phyloP scores from a whole-genome alignment of 1,140 invertebrate species.

The Papilio machaon region DNA sequence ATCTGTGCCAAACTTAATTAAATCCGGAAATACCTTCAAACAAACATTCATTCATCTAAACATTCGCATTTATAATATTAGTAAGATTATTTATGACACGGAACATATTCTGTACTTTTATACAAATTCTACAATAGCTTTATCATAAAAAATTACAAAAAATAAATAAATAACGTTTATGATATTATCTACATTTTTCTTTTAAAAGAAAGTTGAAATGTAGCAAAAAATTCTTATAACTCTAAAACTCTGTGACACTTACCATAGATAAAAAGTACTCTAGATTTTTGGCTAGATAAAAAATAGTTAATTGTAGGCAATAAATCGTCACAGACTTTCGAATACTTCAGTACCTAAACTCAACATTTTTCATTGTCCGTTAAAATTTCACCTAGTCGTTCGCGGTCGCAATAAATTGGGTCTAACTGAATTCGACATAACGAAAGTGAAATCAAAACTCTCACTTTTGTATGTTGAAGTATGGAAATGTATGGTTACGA shows the following conservation, averaged over 20 bases:
- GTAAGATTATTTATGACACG: background rate
- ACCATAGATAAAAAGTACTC: background rate
- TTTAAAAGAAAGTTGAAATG: background rate
- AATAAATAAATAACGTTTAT: too few species aligned
- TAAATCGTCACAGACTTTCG: background rate
- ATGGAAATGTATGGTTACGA: background rate
- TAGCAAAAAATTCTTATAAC: background rate
- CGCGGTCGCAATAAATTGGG: background rate
- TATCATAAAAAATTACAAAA: background rate
- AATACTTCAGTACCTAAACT: background rate
- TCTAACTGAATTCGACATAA: conserved; percentile 14
- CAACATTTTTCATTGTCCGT: conserved; percentile 1
- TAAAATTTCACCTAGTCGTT: background rate
- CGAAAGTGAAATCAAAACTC: conserved; percentile 24
- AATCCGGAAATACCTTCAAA: too few species aligned
- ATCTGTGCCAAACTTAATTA: too few species aligned
- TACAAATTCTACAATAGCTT: background rate
- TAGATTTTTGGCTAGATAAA: background rate
- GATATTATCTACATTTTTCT: background rate
- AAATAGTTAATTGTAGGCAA: background rate
- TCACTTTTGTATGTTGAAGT: conserved; percentile 25
- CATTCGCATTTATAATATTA: too few species aligned
- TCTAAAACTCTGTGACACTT: background rate
- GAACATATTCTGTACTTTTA: background rate
- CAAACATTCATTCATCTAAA: too few species aligned